Percentiles rank a stretch among this genome's conserved stretches.
Conservation (phyloP, 2,888 invertebrate species). For the Seira sanloemensis region DNA sequence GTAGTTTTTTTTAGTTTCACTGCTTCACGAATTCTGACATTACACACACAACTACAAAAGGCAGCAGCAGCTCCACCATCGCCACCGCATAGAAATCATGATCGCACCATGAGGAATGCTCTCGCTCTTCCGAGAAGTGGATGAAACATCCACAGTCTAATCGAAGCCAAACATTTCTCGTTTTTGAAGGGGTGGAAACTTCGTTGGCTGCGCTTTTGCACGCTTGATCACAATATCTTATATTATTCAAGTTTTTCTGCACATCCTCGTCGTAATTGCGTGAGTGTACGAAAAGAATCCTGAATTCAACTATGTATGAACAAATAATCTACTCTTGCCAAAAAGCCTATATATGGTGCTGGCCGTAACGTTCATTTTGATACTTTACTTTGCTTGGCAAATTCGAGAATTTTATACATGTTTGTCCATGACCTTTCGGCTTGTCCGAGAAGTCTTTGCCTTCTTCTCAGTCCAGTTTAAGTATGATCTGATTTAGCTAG, state of each 20-base stretch:
- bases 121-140: not conserved
- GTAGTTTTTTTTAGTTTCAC: slow-evolving; percentile 22
- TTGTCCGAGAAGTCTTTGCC: too few species aligned
- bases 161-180: slow-evolving; percentile 36
- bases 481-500: too few species aligned
- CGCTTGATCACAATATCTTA: not conserved
- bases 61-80: slow-evolving; percentile 15
- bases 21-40: not conserved
- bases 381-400: too few species aligned
- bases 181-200: slow-evolving; percentile 61
- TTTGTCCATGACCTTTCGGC: too few species aligned
- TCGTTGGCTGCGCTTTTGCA: slow-evolving; percentile 7
- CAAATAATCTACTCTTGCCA: not conserved
- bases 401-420: too few species aligned
- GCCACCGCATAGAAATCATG: slow-evolving; percentile 36
- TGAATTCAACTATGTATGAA: too few species aligned
- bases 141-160: slow-evolving; percentile 36
- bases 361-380: too few species aligned
- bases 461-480: too few species aligned
- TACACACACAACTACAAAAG: not conserved
- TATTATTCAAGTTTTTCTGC: not conserved
- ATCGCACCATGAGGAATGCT: slow-evolving; percentile 28
- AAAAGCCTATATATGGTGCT: not conserved
- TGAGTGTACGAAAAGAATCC: not conserved
- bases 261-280: not conserved